These are phyloP conservation scores for Ophion slaviceki DNA, from an alignment of 2,888 invertebrate species.

Conservation along the genomic window DNA sequence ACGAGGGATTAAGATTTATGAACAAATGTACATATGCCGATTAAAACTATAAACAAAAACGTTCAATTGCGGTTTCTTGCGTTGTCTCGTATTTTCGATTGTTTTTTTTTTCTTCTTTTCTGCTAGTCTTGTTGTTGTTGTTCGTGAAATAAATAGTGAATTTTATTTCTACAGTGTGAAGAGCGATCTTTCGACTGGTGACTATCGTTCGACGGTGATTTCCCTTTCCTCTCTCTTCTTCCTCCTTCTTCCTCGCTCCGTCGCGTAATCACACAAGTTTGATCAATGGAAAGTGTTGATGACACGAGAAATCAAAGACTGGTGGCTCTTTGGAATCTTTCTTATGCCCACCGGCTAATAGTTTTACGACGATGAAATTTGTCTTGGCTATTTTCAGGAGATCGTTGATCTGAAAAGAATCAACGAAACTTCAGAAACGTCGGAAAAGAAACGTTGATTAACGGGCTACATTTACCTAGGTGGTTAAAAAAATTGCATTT, in stretches of 20 bases:
- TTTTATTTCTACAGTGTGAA: constrained; percentile 61
- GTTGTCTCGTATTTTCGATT: constrained; percentile 9
- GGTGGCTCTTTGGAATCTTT: constrained; percentile 93
- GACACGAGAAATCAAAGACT: constrained; percentile 95
- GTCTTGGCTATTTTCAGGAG: constrained; percentile 96
- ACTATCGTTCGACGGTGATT: constrained; percentile 42
- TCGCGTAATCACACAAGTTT: constrained; percentile 85
- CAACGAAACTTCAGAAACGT: constrained; percentile 85
- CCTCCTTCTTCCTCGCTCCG: constrained; percentile 66
- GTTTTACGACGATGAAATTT: constrained; percentile 97
- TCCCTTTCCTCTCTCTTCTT: constrained; percentile 29
- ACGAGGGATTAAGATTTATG: constrained; percentile 57
- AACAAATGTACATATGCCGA: constrained; percentile 65
- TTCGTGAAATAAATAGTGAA: constrained; percentile 65
- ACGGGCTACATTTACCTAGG: no score
- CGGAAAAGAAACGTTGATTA: not conserved
- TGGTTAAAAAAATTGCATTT: no score
- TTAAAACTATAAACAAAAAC: constrained; percentile 52
- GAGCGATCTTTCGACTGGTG: constrained; percentile 49
- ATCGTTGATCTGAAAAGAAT: constrained; percentile 87
- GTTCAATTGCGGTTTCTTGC: constrained; percentile 32
- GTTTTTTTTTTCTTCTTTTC: not conserved
- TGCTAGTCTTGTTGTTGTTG: constrained; percentile 3
- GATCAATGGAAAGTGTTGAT: constrained; percentile 96
- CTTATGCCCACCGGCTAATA: constrained; percentile 96